Evolutionary conservation across 2,113 vertebrate species (phyloP).

Genomic region (Carettochelys insculpta): DNA sequence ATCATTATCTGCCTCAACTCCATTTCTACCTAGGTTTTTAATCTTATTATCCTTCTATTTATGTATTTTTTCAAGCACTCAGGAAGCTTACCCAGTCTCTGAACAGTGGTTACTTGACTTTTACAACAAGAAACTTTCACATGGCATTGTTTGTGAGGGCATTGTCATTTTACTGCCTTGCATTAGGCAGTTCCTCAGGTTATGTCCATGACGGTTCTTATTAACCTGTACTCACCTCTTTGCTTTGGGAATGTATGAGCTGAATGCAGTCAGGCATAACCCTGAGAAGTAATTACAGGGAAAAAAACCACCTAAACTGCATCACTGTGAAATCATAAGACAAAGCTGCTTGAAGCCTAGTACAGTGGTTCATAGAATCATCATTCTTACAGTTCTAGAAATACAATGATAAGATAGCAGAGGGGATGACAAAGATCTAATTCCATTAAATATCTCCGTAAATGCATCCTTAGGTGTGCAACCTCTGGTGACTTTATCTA

Average conservation of each 20-base stretch:
- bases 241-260: not conserved
- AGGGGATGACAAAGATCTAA: not conserved
- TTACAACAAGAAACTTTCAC: not conserved
- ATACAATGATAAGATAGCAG: not conserved
- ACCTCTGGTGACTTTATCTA: not conserved
- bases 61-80: not conserved
- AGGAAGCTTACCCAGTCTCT: constrained; percentile 12
- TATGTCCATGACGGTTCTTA: not conserved
- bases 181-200: not conserved
- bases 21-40: not conserved
- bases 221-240: not conserved
- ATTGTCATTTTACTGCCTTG: not conserved
- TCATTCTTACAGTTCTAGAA: not conserved
- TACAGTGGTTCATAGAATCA: not conserved
- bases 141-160: not conserved
- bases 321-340: not conserved
- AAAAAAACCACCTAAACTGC: not conserved
- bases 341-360: not conserved
- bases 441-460: not conserved
- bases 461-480: constrained; percentile 3
- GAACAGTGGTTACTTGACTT: not conserved
- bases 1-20: not conserved
- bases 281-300: not conserved
- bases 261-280: not conserved
- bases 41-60: not conserved